Conservation (phyloP, 2,797 vertebrate species). For the Dicrostonyx torquatus region DNA sequence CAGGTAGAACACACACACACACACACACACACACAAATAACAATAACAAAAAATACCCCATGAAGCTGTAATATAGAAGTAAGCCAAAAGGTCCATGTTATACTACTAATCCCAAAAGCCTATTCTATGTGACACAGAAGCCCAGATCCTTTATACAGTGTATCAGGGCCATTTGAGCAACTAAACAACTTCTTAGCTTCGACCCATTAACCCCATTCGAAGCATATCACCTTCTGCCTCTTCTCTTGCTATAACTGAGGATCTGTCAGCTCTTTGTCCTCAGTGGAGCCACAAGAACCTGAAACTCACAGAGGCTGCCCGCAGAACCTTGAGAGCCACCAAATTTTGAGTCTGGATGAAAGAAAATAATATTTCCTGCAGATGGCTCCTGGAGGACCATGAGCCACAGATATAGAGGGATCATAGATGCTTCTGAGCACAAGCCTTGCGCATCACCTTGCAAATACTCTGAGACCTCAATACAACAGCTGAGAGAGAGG, state of each 20-base stretch:
- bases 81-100: not conserved
- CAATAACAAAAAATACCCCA: too few relatives aligned
- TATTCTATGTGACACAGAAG: not conserved
- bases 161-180: not conserved
- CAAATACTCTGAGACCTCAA: not conserved
- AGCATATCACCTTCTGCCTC: not conserved
- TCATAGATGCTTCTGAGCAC: not conserved
- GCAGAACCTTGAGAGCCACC: not conserved
- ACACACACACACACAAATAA: not conserved
- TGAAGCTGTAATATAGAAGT: not conserved
- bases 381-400: not conserved
- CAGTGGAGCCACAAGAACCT: not conserved
- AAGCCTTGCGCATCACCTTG: too few relatives aligned
- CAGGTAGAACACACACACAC: not conserved
- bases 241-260: not conserved
- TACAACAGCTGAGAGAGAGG: not conserved
- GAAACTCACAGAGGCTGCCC: not conserved
- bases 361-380: not conserved
- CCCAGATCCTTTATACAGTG: not conserved
- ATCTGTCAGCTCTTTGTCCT: not conserved
- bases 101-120: not conserved
- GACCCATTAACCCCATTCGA: not conserved
- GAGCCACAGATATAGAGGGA: not conserved
- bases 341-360: not conserved
- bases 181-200: not conserved